Percentiles rank a stretch among this genome's conserved stretches.
These are phyloP conservation scores for Balearica regulorum DNA, from an alignment of 2,797 vertebrate species.

Conservation along the genomic window DNA sequence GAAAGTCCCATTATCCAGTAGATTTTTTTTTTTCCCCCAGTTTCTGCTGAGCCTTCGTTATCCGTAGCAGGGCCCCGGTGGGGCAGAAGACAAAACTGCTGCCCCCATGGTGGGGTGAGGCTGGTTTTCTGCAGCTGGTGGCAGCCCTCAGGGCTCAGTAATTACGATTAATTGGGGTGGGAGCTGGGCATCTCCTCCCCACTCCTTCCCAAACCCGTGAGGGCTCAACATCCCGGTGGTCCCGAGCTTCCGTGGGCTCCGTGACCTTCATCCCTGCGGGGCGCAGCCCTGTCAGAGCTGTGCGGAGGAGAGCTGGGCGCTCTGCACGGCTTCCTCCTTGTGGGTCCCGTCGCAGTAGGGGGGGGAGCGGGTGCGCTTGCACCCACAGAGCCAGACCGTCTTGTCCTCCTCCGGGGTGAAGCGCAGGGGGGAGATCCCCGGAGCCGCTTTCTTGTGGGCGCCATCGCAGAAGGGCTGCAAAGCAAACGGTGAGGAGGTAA, in stretches of 20 bases:
- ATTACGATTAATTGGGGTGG: not conserved
- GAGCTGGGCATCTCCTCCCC: not conserved
- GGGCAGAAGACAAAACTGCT: not conserved
- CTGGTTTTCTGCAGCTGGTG: not conserved
- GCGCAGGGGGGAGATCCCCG: slow-evolving; percentile 71
- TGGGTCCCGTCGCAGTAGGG: slow-evolving; percentile 87
- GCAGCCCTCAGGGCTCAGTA: not conserved
- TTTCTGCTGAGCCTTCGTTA: not conserved
- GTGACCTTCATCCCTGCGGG: not conserved
- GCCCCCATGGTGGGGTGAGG: rapidly evolving
- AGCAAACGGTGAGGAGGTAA: not conserved
- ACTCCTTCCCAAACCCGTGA: rapidly evolving
- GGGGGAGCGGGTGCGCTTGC: slow-evolving; percentile 79
- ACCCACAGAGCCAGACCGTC: slow-evolving; percentile 79
- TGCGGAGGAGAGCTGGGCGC: slow-evolving; percentile 10
- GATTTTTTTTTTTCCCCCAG: not conserved
- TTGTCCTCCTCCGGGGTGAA: slow-evolving; percentile 73
- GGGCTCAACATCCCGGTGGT: rapidly evolving
- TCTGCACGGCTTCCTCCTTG: slow-evolving; percentile 70
- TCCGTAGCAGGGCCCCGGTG: not conserved
- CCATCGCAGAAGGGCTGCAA: slow-evolving; percentile 87
- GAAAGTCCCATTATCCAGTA: not conserved
- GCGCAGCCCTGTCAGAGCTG: not conserved
- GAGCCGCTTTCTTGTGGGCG: slow-evolving; percentile 73
- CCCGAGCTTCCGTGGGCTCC: not conserved